Evolutionary conservation across 2,888 invertebrate genomes (phyloP).

Genomic region (Epiperipatus broadwayi): DNA sequence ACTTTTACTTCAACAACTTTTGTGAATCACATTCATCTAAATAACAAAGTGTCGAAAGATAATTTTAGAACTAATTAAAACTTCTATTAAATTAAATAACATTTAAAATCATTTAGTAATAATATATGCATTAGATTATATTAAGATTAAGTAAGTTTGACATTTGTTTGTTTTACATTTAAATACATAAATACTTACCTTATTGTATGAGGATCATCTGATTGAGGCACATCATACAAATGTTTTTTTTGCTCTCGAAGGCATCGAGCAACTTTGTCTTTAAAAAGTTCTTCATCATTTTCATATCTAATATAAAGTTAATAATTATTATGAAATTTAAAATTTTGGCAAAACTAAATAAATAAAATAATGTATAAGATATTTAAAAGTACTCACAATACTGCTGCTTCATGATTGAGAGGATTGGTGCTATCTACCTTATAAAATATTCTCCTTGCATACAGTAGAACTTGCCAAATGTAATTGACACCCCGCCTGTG

Average conservation of each 20-base stretch:
- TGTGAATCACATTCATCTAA: too few species aligned
- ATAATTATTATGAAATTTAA: slow-evolving; percentile 31
- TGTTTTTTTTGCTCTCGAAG: slow-evolving; percentile 48
- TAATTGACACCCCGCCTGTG: slow-evolving; percentile 48
- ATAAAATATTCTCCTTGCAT: slow-evolving; percentile 57
- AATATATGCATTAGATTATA: slow-evolving; percentile 14
- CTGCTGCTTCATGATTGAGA: slow-evolving; percentile 49
- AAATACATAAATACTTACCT: slow-evolving; percentile 13
- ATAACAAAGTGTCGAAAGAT: too few species aligned
- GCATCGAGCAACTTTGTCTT: slow-evolving; percentile 46
- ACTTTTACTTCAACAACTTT: too few species aligned
- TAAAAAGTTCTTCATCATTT: slow-evolving; percentile 48
- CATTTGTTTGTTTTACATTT: neutral
- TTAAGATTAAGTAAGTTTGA: neutral
- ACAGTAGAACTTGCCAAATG: slow-evolving; percentile 73
- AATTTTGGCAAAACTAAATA: slow-evolving; percentile 20
- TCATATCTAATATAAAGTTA: slow-evolving; percentile 31
- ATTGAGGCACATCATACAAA: slow-evolving; percentile 54
- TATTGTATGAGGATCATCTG: too few species aligned
- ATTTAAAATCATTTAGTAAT: slow-evolving; percentile 22
- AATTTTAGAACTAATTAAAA: too few species aligned
- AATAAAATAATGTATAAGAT: slow-evolving; percentile 19
- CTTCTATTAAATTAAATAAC: neutral
- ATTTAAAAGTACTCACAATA: slow-evolving; percentile 23
- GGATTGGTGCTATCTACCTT: slow-evolving; percentile 56